A percentile compares a stretch with the other conserved stretches of the same genome.
Evolutionary conservation across 1,140 invertebrate genomes (phyloP).

Genomic region (Pseudomyrmex gracilis): DNA sequence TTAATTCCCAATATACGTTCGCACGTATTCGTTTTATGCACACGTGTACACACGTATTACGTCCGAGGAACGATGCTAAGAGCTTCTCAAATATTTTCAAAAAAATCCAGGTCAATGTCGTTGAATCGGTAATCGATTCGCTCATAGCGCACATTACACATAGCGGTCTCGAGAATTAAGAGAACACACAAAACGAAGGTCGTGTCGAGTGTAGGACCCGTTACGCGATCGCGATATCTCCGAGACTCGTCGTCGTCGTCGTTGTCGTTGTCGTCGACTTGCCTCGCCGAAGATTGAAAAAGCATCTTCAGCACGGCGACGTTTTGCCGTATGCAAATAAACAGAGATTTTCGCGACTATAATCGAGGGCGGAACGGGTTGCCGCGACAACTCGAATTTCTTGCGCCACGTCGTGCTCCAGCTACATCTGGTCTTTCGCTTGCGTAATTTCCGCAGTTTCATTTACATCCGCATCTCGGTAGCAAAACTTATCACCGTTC

Average conservation of each 20-base stretch:
- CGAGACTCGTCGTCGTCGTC: no score
- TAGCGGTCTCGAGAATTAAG: not conserved
- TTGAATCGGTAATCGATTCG: conserved; percentile 24
- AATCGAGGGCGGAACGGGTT: not conserved
- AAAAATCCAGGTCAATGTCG: conserved; percentile 22
- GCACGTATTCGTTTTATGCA: not conserved
- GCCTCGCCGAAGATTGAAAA: not conserved
- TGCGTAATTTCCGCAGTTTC: conserved; percentile 9
- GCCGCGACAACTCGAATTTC: not conserved
- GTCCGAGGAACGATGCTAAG: not conserved
- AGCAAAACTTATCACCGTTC: not conserved
- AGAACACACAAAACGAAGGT: not conserved
- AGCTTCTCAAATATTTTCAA: not conserved
- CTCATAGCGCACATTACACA: not conserved
- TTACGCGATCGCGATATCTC: not conserved
- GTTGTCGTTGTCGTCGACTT: no score
- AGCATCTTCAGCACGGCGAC: not conserved
- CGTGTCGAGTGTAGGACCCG: not conserved
- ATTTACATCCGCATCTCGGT: not conserved
- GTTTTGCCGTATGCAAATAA: not conserved
- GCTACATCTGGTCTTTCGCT: not conserved
- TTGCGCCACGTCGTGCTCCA: not conserved
- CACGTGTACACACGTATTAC: not conserved
- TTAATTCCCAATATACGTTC: not conserved
- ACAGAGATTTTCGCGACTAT: not conserved